Conservation (phyloP, 2,888 invertebrate species). For the Chrysolina haemoptera region DNA sequence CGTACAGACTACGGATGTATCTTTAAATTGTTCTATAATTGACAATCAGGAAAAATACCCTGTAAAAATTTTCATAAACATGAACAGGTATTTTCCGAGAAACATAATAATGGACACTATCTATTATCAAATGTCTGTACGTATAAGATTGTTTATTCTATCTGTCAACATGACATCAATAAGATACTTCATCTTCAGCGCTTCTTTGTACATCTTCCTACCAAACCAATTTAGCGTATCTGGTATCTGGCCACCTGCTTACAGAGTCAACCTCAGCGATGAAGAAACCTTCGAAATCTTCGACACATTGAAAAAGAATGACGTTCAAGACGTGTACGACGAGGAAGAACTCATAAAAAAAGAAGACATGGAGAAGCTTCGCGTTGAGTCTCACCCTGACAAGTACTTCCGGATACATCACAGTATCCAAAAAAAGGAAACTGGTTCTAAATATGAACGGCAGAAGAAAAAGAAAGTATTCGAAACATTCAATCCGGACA, state of each 20-base stretch:
- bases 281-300: slow-evolving; percentile 66
- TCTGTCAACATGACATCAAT: slow-evolving; percentile 30
- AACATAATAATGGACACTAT: too few species aligned
- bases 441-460: slow-evolving; percentile 14
- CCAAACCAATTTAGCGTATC: slow-evolving; percentile 7
- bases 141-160: not conserved
- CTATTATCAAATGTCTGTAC: too few species aligned
- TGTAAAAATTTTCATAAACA: too few species aligned
- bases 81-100: too few species aligned
- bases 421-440: slow-evolving; percentile 31
- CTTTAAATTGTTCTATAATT: too few species aligned
- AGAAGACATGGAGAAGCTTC: slow-evolving; percentile 46
- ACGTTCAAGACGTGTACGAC: slow-evolving; percentile 65
- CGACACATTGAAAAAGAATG: slow-evolving; percentile 64
- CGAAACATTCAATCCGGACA: slow-evolving; percentile 56
- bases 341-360: slow-evolving; percentile 65
- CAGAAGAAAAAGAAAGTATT: slow-evolving; percentile 43
- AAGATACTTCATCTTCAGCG: slow-evolving; percentile 8
- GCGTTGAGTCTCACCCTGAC: slow-evolving; percentile 35
- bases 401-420: slow-evolving; percentile 53
- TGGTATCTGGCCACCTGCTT: slow-evolving; percentile 66
- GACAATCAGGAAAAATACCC: too few species aligned
- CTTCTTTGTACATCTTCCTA: slow-evolving; percentile 11
- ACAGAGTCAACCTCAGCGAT: slow-evolving; percentile 64
- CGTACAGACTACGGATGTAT: too few species aligned